These are phyloP conservation scores for Channa striata DNA, from an alignment of 2,797 vertebrate genomes.

Conservation along the genomic window DNA sequence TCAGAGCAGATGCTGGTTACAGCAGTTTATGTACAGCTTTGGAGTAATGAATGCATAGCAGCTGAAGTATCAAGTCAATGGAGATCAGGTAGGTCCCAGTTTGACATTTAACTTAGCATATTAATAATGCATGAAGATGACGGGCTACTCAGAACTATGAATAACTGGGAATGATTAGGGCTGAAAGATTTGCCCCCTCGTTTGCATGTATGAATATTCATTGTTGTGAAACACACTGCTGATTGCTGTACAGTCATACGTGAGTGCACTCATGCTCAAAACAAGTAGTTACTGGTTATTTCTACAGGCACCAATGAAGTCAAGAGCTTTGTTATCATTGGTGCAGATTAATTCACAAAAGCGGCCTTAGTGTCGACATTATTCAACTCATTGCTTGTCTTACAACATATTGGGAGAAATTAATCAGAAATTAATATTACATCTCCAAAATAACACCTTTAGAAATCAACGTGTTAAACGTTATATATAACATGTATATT, in stretches of 20 bases:
- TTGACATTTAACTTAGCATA: constrained; percentile 69
- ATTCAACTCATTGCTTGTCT: not conserved
- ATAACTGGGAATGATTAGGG: constrained; percentile 65
- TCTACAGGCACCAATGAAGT: not conserved
- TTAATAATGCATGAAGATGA: constrained; percentile 66
- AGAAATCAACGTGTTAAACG: no score
- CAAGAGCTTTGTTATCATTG: not conserved
- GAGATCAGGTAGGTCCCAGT: constrained; percentile 55
- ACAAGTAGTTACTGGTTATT: not conserved
- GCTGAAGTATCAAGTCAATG: constrained; percentile 59
- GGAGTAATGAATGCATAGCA: constrained; percentile 54
- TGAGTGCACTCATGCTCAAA: not conserved
- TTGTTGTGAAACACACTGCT: constrained; percentile 9
- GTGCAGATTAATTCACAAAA: not conserved
- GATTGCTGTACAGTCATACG: not conserved
- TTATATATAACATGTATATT: no score
- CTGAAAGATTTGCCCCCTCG: constrained; percentile 45
- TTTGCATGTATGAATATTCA: constrained; percentile 78
- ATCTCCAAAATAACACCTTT: no score
- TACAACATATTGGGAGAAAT: not conserved
- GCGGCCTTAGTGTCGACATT: no score
- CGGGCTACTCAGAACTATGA: constrained; percentile 53
- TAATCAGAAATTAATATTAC: no score
- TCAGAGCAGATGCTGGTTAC: constrained; percentile 20
- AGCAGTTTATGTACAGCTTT: constrained; percentile 44